Conservation (phyloP, 2,113 vertebrate species). For the Lasiurus cinereus region DNA sequence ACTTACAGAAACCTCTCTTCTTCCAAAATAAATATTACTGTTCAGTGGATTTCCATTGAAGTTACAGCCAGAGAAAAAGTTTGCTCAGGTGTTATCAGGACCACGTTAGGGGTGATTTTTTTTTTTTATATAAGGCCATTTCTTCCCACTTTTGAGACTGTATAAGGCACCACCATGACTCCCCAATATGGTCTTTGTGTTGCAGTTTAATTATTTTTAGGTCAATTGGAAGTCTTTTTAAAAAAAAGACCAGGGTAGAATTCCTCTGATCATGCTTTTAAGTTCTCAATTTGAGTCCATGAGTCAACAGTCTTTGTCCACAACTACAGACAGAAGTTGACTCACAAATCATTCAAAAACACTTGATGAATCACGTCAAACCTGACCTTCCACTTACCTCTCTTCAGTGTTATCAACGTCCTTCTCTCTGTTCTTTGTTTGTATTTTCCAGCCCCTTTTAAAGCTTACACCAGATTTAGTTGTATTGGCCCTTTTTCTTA, state of each 20-base stretch:
- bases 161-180: constrained; percentile 88
- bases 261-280: neutral
- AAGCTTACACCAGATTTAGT: neutral
- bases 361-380: neutral
- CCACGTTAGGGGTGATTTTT: neutral
- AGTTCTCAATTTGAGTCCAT: neutral
- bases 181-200: constrained; percentile 59
- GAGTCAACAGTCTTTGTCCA: neutral
- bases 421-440: neutral
- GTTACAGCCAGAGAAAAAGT: constrained; percentile 65
- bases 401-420: neutral
- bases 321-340: neutral
- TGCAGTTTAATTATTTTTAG: constrained; percentile 13
- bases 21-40: constrained; percentile 77
- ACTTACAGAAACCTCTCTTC: constrained; percentile 41
- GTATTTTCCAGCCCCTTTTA: neutral
- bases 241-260: neutral
- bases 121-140: constrained; percentile 21
- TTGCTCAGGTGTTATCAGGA: constrained; percentile 75
- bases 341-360: neutral
- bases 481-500: neutral
- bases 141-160: constrained; percentile 88
- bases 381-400: too few species aligned
- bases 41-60: constrained; percentile 58
- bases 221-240: neutral